Percentiles rank a stretch among this genome's conserved stretches.
Evolutionary conservation across 2,113 vertebrate species (phyloP).

Genomic region (Corapipo altera): DNA sequence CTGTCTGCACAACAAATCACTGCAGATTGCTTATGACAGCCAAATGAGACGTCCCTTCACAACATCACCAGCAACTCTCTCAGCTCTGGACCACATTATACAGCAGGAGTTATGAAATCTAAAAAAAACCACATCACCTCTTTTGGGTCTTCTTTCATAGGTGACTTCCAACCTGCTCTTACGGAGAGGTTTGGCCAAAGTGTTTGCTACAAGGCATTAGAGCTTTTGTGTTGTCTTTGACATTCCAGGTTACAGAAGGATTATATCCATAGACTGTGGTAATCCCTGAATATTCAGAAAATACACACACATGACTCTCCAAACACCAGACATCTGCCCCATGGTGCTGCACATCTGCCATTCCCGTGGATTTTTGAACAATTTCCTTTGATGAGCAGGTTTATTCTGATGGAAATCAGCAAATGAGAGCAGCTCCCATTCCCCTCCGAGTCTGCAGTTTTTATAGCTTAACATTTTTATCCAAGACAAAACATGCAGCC

Average conservation of each 20-base stretch:
- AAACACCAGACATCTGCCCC: constrained; percentile 64
- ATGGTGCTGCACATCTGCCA: constrained; percentile 59
- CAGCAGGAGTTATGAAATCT: background rate
- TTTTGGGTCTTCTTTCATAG: background rate
- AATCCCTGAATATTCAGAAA: constrained; percentile 62
- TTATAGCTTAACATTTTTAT: background rate
- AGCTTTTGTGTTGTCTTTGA: constrained; percentile 24
- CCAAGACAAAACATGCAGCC: background rate
- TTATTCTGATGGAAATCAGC: constrained; percentile 3
- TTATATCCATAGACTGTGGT: constrained; percentile 58
- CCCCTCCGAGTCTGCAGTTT: constrained; percentile 1
- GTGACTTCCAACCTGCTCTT: background rate
- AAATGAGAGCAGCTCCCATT: background rate
- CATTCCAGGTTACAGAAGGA: constrained; percentile 65
- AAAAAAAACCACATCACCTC: background rate
- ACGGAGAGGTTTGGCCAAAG: background rate
- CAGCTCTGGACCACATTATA: background rate
- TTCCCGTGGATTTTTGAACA: constrained; percentile 42
- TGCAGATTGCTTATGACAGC: constrained; percentile 36
- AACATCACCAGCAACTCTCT: background rate
- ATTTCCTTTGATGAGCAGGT: constrained; percentile 39
- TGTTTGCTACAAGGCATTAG: constrained; percentile 8
- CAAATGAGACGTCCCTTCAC: constrained; percentile 14
- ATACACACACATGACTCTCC: background rate
- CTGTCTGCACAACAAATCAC: constrained; percentile 54